These are phyloP conservation scores for Lasioglossum malachurum DNA, from an alignment of 2,888 invertebrate species.

Conservation along the genomic window DNA sequence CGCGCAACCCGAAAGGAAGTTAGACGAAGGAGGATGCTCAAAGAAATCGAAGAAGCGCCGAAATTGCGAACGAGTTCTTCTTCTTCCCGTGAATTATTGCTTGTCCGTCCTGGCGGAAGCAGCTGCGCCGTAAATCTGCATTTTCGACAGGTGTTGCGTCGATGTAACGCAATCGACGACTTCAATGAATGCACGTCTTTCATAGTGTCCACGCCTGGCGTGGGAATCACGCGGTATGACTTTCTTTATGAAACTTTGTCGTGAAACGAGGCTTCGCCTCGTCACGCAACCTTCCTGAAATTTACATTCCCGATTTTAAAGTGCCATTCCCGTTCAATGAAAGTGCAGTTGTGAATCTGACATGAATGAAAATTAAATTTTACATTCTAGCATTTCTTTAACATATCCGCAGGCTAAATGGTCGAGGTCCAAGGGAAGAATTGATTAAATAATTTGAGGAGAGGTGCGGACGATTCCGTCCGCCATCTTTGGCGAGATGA, in stretches of 20 bases:
- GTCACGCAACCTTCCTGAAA: neutral
- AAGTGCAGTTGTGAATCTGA: neutral
- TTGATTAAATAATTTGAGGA: neutral
- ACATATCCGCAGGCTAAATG: neutral
- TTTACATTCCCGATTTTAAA: neutral
- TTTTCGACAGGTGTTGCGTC: conserved; percentile 78
- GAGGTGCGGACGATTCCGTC: neutral
- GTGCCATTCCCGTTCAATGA: too few species aligned
- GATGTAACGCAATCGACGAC: conserved; percentile 68
- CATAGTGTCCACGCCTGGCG: conserved; percentile 31
- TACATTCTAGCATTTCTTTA: neutral
- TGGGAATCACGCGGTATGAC: conserved; percentile 50
- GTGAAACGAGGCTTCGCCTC: conserved; percentile 1
- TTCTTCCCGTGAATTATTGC: conserved; percentile 68
- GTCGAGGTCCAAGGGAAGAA: neutral
- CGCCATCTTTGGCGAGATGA: conserved; percentile 35
- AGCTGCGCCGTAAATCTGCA: conserved; percentile 77
- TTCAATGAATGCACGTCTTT: conserved; percentile 53
- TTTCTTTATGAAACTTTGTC: conserved; percentile 12
- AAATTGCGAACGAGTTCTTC: conserved; percentile 67
- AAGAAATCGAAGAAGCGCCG: conserved; percentile 67
- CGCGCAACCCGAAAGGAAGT: conserved; percentile 34
- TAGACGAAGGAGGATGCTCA: conserved; percentile 20
- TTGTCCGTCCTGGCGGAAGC: conserved; percentile 72
- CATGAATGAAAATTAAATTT: neutral